Evolutionary conservation across 2,888 invertebrate genomes (phyloP).

Genomic region (Tachina lurida): DNA sequence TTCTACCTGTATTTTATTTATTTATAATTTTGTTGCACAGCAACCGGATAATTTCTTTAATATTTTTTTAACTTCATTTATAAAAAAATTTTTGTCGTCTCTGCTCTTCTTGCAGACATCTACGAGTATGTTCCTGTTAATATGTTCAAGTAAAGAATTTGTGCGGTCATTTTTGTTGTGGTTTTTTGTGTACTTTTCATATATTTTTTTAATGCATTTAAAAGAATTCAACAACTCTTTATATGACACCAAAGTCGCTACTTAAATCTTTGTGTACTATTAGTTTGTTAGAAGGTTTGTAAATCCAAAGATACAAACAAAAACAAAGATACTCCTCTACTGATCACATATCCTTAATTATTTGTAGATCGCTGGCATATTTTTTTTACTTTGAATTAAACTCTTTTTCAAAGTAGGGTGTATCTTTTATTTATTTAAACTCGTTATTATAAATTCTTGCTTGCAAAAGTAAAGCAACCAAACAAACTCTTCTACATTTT

Average conservation of each 20-base stretch:
- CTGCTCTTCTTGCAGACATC: background rate
- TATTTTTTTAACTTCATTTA: constrained; percentile 38
- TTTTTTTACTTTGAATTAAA: background rate
- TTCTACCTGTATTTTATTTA: background rate
- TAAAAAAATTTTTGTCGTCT: constrained; percentile 31
- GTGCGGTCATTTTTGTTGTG: constrained; percentile 69
- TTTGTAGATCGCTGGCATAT: background rate
- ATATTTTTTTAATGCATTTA: constrained; percentile 14
- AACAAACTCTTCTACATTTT: constrained; percentile 13
- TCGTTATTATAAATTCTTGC: background rate
- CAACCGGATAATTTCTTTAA: constrained; percentile 33
- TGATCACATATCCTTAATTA: background rate
- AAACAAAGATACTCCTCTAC: background rate
- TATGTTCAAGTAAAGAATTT: constrained; percentile 42
- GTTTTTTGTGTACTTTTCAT: constrained; percentile 55
- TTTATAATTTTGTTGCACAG: background rate
- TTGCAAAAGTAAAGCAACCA: constrained; percentile 9
- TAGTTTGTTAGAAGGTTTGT: background rate
- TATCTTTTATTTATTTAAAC: background rate
- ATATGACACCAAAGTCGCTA: constrained; percentile 1
- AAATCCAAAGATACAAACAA: background rate
- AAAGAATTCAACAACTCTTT: constrained; percentile 23
- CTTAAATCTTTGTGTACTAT: background rate
- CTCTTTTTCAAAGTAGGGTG: background rate
- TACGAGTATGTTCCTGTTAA: constrained; percentile 27